Percentiles rank a stretch among this genome's conserved stretches.
Conservation (phyloP, 2,888 invertebrate genomes). For the Polydrusus pterygomalis region DNA sequence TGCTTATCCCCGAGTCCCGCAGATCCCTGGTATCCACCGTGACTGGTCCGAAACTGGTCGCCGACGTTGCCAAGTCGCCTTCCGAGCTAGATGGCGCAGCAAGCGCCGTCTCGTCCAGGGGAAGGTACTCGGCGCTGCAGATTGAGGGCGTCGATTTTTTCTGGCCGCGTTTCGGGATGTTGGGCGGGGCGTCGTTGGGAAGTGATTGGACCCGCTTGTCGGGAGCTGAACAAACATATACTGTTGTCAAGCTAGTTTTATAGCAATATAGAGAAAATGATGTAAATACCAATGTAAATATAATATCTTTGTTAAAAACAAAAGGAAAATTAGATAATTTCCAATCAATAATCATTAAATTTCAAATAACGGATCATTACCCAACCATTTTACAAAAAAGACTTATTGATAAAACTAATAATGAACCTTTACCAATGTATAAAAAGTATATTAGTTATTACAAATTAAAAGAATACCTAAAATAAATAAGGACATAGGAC, state of each 20-base stretch:
- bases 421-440: too few species aligned
- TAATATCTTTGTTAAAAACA: too few species aligned
- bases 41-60: constrained; percentile 61
- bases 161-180: constrained; percentile 71
- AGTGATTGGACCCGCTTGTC: constrained; percentile 73
- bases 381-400: too few species aligned
- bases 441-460: too few species aligned
- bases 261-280: too few species aligned
- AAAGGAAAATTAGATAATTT: too few species aligned
- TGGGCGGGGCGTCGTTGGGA: constrained; percentile 70
- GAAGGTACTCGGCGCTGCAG: constrained; percentile 72
- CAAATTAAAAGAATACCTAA: too few species aligned
- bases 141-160: constrained; percentile 73
- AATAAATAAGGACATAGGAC: too few species aligned
- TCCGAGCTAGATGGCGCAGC: constrained; percentile 59
- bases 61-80: constrained; percentile 66
- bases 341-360: too few species aligned
- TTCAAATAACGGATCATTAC: too few species aligned
- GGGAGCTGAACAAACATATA: constrained; percentile 70
- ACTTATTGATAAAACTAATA: too few species aligned
- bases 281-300: too few species aligned
- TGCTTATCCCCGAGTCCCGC: constrained; percentile 75
- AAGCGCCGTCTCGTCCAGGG: constrained; percentile 69
- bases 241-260: background rate
- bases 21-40: constrained; percentile 70